Evolutionary conservation across 2,113 vertebrate species (phyloP).

Genomic region (Myotis davidii): DNA sequence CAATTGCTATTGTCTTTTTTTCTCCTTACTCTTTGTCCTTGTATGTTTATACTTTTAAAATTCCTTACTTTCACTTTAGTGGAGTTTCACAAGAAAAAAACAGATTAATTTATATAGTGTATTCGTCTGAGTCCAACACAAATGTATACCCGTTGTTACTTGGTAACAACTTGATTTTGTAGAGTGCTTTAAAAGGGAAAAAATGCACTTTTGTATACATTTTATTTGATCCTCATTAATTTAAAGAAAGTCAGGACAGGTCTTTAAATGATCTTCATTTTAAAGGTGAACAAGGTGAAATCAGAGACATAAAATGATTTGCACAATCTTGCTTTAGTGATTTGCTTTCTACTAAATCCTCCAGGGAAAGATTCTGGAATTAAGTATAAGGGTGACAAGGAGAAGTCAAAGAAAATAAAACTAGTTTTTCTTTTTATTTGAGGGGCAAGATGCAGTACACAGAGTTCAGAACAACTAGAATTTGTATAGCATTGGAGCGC

Average conservation of each 20-base stretch:
- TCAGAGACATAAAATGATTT: background rate
- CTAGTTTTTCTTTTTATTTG: background rate
- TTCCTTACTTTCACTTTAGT: background rate
- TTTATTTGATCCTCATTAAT: constrained; percentile 27
- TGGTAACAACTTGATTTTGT: background rate
- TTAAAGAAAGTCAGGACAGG: background rate
- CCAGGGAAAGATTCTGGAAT: background rate
- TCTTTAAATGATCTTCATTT: constrained; percentile 28
- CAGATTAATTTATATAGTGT: background rate
- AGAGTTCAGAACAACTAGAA: constrained; percentile 3
- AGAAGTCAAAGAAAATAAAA: background rate
- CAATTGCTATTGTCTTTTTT: background rate
- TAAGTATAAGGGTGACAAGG: constrained; percentile 27
- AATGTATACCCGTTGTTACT: background rate
- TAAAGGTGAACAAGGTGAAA: constrained; percentile 25
- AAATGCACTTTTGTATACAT: background rate
- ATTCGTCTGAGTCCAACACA: background rate
- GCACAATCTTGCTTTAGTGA: background rate
- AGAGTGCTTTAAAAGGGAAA: background rate
- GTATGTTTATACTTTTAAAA: background rate
- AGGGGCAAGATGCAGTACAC: background rate
- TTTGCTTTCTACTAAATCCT: constrained; percentile 19
- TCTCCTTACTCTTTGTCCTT: constrained; percentile 12
- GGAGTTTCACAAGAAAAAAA: background rate
- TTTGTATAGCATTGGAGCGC: background rate